Evolutionary conservation across 2,888 invertebrate genomes (phyloP).

Genomic region (Cephus nigrinus): DNA sequence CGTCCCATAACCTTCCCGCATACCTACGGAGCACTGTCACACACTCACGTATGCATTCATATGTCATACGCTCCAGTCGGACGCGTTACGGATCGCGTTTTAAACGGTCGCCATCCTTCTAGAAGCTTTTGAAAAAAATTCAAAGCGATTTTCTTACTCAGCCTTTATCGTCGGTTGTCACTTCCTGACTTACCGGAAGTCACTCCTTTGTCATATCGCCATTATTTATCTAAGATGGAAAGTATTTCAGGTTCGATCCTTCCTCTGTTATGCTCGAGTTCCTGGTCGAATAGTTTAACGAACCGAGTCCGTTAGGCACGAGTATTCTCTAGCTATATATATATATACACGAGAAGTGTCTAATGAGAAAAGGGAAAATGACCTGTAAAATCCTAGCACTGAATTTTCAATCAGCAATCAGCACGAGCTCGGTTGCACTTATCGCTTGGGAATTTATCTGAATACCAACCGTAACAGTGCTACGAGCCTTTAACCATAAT

Average conservation of each 20-base stretch:
- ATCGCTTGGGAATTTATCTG: neutral
- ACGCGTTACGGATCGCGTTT: neutral
- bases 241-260: neutral
- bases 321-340: neutral
- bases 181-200: neutral
- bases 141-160: neutral
- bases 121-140: constrained; percentile 8
- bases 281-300: neutral
- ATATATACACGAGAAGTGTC: neutral
- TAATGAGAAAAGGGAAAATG: neutral
- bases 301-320: neutral
- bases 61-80: neutral
- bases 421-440: neutral
- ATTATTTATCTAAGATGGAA: neutral
- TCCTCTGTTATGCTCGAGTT: neutral
- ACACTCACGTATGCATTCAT: neutral
- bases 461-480: neutral
- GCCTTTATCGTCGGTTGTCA: neutral
- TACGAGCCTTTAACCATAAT: neutral
- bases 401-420: neutral
- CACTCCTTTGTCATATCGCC: neutral
- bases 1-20: neutral
- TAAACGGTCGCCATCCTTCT: neutral
- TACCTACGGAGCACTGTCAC: neutral
- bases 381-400: neutral